Evolutionary conservation across 2,113 vertebrate species (phyloP).

Genomic region (Catharus bicknelli): DNA sequence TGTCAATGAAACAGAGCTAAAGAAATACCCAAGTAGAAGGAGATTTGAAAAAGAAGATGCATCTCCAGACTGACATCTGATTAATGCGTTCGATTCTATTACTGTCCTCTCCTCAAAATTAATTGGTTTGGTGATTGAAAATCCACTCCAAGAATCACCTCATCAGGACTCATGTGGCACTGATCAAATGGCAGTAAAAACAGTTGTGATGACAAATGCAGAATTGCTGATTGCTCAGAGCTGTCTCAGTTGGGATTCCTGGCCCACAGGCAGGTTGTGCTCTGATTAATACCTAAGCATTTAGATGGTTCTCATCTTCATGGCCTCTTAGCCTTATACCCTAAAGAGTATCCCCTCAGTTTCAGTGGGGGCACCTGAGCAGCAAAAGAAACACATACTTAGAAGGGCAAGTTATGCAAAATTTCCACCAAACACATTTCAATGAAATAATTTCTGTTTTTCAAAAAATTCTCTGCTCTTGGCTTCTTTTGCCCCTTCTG

Average conservation of each 20-base stretch:
- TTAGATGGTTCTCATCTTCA: not conserved
- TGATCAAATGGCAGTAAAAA: constrained; percentile 68
- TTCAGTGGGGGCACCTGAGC: not conserved
- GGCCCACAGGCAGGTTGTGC: constrained; percentile 41
- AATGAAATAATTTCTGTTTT: not conserved
- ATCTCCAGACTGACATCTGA: not conserved
- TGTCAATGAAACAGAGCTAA: not conserved
- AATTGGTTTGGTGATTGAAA: constrained; percentile 63
- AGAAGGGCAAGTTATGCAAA: not conserved
- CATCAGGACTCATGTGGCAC: constrained; percentile 50
- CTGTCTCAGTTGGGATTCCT: constrained; percentile 45
- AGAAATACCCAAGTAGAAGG: not conserved
- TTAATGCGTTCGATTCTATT: constrained; percentile 12
- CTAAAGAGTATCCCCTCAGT: not conserved
- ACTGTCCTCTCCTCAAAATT: constrained; percentile 27
- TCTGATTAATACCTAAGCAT: constrained; percentile 24
- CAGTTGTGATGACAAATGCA: constrained; percentile 65
- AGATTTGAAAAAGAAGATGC: not conserved
- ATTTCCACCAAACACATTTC: not conserved
- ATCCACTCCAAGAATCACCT: constrained; percentile 44
- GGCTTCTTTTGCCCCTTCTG: not conserved
- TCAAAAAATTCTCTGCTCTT: not conserved
- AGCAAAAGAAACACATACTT: not conserved
- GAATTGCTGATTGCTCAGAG: constrained; percentile 57
- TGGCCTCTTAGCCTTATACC: not conserved